Percentiles rank a stretch among this genome's conserved stretches.
phyloP scores from a whole-genome alignment of 1,140 invertebrate genomes.

The Nomia melanderi region DNA sequence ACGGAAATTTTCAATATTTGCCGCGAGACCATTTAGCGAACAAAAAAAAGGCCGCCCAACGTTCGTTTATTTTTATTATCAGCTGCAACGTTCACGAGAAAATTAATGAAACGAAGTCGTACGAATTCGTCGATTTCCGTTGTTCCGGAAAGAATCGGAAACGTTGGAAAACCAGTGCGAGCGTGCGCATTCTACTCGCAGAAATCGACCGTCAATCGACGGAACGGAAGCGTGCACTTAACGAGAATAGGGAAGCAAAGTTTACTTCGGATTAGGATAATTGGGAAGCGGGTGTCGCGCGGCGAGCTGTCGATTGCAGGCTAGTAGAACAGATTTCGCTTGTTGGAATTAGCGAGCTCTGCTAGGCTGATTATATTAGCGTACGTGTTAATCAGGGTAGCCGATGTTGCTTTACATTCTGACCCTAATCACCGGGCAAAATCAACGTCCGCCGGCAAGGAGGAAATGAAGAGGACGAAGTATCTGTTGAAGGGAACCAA shows the following conservation, averaged over 20 bases:
- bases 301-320: constrained; percentile 47
- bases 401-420: background rate
- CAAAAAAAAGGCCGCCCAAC: no score
- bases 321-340: constrained; percentile 64
- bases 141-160: no score
- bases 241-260: constrained; percentile 39
- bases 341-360: constrained; percentile 70
- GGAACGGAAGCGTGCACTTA: constrained; percentile 22
- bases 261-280: constrained; percentile 61
- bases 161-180: no score
- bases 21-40: no score
- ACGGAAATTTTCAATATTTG: no score
- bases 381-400: constrained; percentile 8
- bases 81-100: no score
- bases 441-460: background rate
- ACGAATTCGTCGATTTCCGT: no score
- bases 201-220: constrained; percentile 19
- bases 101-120: no score
- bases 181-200: no score
- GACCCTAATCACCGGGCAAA: background rate
- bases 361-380: constrained; percentile 61
- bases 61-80: no score
- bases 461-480: background rate
- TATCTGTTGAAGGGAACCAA: background rate
- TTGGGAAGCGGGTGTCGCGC: constrained; percentile 57